Conservation (phyloP, 2,888 invertebrate species). For the Carabus problematicus region DNA sequence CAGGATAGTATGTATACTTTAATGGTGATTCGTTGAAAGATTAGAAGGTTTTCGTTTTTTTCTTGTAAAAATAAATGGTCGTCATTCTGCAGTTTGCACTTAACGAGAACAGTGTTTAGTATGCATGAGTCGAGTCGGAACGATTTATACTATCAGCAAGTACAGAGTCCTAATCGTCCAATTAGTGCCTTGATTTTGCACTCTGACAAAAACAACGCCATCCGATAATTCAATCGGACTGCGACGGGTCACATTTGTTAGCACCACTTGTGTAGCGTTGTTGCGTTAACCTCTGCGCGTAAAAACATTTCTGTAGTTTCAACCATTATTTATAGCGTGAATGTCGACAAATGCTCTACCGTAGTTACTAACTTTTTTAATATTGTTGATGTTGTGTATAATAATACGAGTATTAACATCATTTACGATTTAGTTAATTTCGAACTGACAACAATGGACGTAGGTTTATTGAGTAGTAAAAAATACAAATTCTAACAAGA, state of each 20-base stretch:
- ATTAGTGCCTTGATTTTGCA: slow-evolving; percentile 26
- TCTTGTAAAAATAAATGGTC: not conserved
- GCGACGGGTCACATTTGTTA: slow-evolving; percentile 12
- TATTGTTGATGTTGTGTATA: not conserved
- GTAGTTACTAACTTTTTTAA: not conserved
- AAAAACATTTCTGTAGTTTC: slow-evolving; percentile 3
- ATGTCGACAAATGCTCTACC: not conserved
- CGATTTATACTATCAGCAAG: slow-evolving; percentile 4
- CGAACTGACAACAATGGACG: not conserved
- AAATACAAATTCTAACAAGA: no score
- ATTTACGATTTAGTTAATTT: not conserved
- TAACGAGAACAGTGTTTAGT: not conserved
- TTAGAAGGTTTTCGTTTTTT: no score
- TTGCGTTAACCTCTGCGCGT: not conserved
- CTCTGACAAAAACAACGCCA: slow-evolving; percentile 12
- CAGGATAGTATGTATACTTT: no score
- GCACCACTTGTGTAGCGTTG: slow-evolving; percentile 3
- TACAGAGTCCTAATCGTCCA: slow-evolving; percentile 18
- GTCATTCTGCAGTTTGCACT: slow-evolving; percentile 2
- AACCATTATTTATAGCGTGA: slow-evolving; percentile 9
- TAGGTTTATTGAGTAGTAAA: no score
- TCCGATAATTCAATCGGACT: slow-evolving; percentile 14
- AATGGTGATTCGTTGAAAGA: no score
- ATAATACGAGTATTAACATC: not conserved
- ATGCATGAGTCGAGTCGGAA: slow-evolving; percentile 1